These are phyloP conservation scores for Stictonetta naevosa DNA, from an alignment of 2,113 vertebrate species.

Conservation along the genomic window DNA sequence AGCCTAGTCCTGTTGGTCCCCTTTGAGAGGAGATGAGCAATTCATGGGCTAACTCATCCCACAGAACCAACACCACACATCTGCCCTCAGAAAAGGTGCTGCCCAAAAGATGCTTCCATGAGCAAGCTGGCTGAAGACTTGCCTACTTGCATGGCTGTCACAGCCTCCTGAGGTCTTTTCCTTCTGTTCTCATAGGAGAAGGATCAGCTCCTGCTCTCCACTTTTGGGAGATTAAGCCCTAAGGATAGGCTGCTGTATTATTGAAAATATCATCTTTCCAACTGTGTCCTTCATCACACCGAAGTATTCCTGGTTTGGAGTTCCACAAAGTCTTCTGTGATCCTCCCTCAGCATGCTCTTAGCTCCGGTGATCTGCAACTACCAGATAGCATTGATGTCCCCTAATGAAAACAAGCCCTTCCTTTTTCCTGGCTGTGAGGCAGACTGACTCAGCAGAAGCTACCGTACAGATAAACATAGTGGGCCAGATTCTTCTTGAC, in stretches of 20 bases:
- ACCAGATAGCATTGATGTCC: not conserved
- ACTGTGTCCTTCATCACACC: not conserved
- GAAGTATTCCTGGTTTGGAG: not conserved
- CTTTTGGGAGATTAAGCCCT: not conserved
- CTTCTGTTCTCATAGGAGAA: not conserved
- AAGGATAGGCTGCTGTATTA: not conserved
- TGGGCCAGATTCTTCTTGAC: not conserved
- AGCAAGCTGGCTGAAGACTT: not conserved
- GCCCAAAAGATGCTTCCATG: not conserved
- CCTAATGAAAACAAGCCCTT: constrained; percentile 9
- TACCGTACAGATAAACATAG: not conserved
- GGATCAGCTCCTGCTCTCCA: not conserved
- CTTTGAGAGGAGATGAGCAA: not conserved
- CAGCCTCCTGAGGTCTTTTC: not conserved
- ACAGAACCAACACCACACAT: not conserved
- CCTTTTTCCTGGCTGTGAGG: not conserved
- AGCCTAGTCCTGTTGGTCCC: not conserved
- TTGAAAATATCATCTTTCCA: not conserved
- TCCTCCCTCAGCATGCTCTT: accelerated
- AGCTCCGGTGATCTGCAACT: not conserved
- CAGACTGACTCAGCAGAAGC: not conserved
- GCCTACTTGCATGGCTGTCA: accelerated
- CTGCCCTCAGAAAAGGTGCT: not conserved
- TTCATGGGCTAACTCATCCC: not conserved
- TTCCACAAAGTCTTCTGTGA: not conserved